Percentiles rank a stretch among this genome's conserved stretches.
Conservation (phyloP, 1,140 invertebrate species). For the Drosophila tani region DNA sequence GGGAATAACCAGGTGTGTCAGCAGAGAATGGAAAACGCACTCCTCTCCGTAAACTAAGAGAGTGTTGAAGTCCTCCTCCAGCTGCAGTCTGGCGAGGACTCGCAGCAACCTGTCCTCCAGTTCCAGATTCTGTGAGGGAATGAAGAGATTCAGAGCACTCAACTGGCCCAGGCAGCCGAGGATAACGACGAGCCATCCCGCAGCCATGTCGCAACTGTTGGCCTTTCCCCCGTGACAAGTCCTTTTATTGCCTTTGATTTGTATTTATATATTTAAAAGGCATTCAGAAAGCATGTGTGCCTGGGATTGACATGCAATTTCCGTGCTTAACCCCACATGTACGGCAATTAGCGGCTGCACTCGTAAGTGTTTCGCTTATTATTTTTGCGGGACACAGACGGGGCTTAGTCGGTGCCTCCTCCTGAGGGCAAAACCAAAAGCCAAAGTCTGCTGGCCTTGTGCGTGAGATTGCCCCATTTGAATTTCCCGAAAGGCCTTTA, state of each 20-base stretch:
- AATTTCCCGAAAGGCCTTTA: constrained; percentile 46
- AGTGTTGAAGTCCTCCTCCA: constrained; percentile 48
- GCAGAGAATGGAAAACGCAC: constrained; percentile 50
- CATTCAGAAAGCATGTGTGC: constrained; percentile 7
- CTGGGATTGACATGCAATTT: constrained; percentile 30
- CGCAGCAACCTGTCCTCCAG: constrained; percentile 14
- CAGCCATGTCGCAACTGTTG: constrained; percentile 55
- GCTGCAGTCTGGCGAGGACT: constrained; percentile 23
- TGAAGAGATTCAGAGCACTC: neutral
- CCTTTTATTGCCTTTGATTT: constrained; percentile 11
- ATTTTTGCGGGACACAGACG: constrained; percentile 34
- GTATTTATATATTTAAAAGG: constrained; percentile 7
- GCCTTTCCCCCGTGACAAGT: neutral
- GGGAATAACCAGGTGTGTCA: constrained; percentile 21
- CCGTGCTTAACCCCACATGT: constrained; percentile 36
- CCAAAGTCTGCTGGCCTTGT: constrained; percentile 29
- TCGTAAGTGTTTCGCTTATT: constrained; percentile 25
- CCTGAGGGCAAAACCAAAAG: constrained; percentile 20
- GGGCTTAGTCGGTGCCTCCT: neutral
- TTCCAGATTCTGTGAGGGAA: neutral
- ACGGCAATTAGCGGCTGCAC: constrained; percentile 53
- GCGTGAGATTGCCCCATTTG: constrained; percentile 56
- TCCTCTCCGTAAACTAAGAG: constrained; percentile 40
- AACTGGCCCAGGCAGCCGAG: constrained; percentile 18
- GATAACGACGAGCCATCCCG: constrained; percentile 3